Evolutionary conservation across 2,797 vertebrate genomes (phyloP), one percentile per base, ranked within the genome.

Genomic region (Mormyrops boulengeri): DNA sequence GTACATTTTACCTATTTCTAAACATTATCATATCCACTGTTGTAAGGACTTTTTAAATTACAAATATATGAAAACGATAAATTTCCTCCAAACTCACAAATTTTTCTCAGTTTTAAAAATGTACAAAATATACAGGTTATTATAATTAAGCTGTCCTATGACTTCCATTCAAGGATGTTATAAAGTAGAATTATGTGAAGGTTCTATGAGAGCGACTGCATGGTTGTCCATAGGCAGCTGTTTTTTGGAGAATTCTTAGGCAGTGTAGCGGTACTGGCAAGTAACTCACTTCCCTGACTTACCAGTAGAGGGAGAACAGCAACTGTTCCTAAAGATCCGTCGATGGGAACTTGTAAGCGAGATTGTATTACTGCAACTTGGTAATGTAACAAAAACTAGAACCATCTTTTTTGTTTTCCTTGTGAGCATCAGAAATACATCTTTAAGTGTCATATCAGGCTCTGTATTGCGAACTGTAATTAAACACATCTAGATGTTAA

Each of bases 251-350:
- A 85, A 85, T 85, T 85, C 14, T 44, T 8, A 85, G 44, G 11
- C 66, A n/a, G 41, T 12, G n/a, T 3, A 3, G 19, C 47, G 9
- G 3, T 0, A 22, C 6, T 4, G 47, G 44, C 47, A 85, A 50
- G n/a, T 22, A 49, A 50, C 77, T 85, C 50, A 62, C 12, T 87
- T 91, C 87, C 88, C 50, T 88, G 66, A 88, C 89, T 90, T 30
- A 90, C 62, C 90, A 90, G 85, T 80, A 66, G 90, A 91, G 92
- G 90, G 87, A 73, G 85, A 82, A 89, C 49, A 22, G 55, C 44
- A 50, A 12, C 22, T 73, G 47, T 9, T 12, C 2, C 62, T 88
- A 47, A 34, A 34, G 5, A 22, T 87, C 57, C 12, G 0, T 26
- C 22, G 14, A 50, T 0, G 22, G 44, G 38, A 14, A 7, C 34